A percentile compares a stretch with the other conserved stretches of the same genome.
phyloP scores from a whole-genome alignment of 1,140 invertebrate species.

The Laupala kohalensis region DNA sequence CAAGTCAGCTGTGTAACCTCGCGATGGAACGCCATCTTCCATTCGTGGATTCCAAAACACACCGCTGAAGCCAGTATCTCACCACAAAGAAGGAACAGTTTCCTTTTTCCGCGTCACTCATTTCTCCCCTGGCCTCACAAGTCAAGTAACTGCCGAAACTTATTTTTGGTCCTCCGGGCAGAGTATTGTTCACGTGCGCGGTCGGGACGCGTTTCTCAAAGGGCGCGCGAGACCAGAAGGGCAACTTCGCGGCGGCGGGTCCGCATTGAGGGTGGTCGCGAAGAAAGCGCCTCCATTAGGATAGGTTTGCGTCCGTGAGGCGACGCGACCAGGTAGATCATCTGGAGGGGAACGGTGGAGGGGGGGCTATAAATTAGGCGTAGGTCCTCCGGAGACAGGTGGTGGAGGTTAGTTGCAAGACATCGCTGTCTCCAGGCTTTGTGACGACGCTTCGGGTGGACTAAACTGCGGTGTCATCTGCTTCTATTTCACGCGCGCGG shows the following conservation, averaged over 20 bases:
- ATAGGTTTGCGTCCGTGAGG: not conserved
- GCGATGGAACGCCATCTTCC: not conserved
- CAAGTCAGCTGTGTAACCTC: not conserved
- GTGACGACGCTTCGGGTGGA: not conserved
- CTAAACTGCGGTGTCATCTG: not conserved
- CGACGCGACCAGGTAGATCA: not conserved
- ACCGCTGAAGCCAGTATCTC: not conserved
- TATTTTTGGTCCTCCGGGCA: not conserved
- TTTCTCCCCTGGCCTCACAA: not conserved
- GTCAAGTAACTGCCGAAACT: not conserved
- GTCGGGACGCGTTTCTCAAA: not conserved
- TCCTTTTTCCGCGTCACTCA: not conserved
- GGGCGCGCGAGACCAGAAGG: not conserved
- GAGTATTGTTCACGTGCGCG: not conserved
- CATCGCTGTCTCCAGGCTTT: not conserved
- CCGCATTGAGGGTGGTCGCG: not conserved
- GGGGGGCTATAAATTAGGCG: no score
- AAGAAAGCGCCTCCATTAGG: not conserved
- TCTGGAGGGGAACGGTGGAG: not conserved
- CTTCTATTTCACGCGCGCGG: not conserved
- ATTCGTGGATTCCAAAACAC: not conserved
- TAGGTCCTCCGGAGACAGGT: no score
- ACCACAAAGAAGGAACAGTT: not conserved
- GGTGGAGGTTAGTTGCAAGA: not conserved
- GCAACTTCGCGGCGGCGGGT: not conserved